These are phyloP conservation scores for Abrostola tripartita DNA, from an alignment of 2,888 invertebrate species.

Conservation along the genomic window DNA sequence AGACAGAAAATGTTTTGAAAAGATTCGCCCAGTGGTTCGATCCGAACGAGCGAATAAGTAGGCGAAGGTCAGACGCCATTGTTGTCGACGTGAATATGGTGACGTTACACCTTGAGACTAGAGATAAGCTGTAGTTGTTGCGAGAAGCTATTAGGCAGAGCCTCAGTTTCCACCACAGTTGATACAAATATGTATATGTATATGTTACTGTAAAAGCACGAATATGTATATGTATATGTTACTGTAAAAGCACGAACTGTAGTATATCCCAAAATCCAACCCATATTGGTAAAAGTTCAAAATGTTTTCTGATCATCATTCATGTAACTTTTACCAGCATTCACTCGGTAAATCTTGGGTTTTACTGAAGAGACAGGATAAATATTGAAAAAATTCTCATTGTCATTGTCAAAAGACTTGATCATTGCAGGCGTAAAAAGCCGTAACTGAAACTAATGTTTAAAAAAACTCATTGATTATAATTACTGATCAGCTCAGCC, in stretches of 20 bases:
- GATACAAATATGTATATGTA: slow-evolving; percentile 11
- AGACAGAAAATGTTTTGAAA: slow-evolving; percentile 76
- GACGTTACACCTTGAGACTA: slow-evolving; percentile 73
- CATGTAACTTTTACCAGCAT: too few relatives aligned
- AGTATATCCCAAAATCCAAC: too few relatives aligned
- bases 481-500: too few relatives aligned
- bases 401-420: too few relatives aligned
- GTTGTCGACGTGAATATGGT: slow-evolving; percentile 76
- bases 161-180: slow-evolving; percentile 4
- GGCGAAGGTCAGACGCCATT: slow-evolving; percentile 86
- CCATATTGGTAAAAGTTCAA: not conserved
- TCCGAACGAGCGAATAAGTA: slow-evolving; percentile 83
- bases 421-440: too few relatives aligned
- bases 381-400: too few relatives aligned
- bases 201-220: not conserved
- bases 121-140: slow-evolving; percentile 66
- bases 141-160: slow-evolving; percentile 50
- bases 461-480: too few relatives aligned
- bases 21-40: slow-evolving; percentile 80
- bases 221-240: slow-evolving; percentile 6
- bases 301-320: too few relatives aligned
- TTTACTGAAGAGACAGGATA: too few relatives aligned
- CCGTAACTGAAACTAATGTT: too few relatives aligned
- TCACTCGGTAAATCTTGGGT: too few relatives aligned
- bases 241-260: not conserved